A percentile compares a stretch with the other conserved stretches of the same genome.
These are phyloP conservation scores for Hemibagrus guttatus DNA, from an alignment of 2,797 vertebrate genomes.

Conservation along the genomic window DNA sequence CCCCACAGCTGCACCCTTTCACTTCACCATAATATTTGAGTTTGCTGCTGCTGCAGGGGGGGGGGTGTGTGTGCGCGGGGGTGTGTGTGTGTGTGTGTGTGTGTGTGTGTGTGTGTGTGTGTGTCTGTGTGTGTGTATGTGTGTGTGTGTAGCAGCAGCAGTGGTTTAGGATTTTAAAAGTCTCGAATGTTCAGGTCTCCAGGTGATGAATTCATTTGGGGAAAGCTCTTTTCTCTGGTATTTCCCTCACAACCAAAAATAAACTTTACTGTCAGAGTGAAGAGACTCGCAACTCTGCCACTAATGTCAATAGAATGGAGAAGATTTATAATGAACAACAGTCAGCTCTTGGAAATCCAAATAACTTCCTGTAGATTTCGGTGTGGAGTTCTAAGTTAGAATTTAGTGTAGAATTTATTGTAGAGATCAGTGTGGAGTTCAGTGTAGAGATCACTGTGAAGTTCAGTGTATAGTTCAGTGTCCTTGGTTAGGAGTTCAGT, in stretches of 20 bases:
- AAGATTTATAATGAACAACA: background rate
- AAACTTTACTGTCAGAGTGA: background rate
- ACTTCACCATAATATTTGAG: slow-evolving; percentile 32
- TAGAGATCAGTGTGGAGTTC: too few species aligned
- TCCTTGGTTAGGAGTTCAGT: too few species aligned
- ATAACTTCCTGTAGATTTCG: background rate
- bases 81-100: slow-evolving; percentile 15
- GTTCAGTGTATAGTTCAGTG: too few species aligned
- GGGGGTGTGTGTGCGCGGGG: background rate
- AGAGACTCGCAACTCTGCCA: background rate
- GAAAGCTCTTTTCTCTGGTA: background rate
- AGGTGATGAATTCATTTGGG: background rate
- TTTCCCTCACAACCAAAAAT: background rate
- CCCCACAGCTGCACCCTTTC: slow-evolving; percentile 10
- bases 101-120: background rate
- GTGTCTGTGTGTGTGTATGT: slow-evolving; percentile 26
- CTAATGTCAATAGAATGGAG: background rate
- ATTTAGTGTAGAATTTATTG: too few species aligned
- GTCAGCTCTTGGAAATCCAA: background rate
- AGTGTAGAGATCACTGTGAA: too few species aligned
- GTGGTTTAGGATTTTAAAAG: background rate
- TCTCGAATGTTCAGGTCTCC: background rate
- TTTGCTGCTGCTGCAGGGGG: background rate
- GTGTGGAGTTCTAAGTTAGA: too few species aligned
- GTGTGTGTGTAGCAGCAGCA: background rate